Conservation (phyloP, 2,113 vertebrate genomes). For the Procapra przewalskii region DNA sequence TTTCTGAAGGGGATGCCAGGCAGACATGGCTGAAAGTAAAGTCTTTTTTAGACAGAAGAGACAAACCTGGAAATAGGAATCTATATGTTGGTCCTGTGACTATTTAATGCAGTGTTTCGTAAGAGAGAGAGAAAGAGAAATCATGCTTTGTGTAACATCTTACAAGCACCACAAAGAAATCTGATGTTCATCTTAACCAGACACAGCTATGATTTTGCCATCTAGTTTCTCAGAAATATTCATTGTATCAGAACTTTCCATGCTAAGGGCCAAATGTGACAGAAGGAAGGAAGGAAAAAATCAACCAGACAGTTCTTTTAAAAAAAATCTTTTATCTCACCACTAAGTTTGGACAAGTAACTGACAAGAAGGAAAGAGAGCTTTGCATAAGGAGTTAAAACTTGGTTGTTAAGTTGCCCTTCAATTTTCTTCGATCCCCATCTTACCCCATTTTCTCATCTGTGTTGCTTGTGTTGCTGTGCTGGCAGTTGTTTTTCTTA, state of each 20-base stretch:
- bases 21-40: constrained; percentile 31
- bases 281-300: background rate
- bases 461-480: background rate
- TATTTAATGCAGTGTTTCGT: constrained; percentile 26
- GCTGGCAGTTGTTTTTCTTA: background rate
- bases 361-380: background rate
- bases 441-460: constrained; percentile 14
- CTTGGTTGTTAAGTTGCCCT: constrained; percentile 10
- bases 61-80: constrained; percentile 45
- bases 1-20: background rate
- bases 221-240: constrained; percentile 38
- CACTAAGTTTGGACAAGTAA: constrained; percentile 34
- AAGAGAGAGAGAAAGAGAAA: background rate
- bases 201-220: background rate
- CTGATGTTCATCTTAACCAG: background rate
- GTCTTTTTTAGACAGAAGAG: constrained; percentile 35
- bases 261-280: background rate
- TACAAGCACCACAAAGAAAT: background rate
- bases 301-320: background rate
- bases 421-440: background rate
- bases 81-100: constrained; percentile 19
- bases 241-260: background rate
- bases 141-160: background rate
- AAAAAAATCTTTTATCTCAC: background rate
- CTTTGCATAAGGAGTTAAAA: constrained; percentile 24